Percentiles rank a stretch among this genome's conserved stretches.
These are phyloP conservation scores for Trilocha varians DNA, from an alignment of 2,888 invertebrate species.

Conservation along the genomic window DNA sequence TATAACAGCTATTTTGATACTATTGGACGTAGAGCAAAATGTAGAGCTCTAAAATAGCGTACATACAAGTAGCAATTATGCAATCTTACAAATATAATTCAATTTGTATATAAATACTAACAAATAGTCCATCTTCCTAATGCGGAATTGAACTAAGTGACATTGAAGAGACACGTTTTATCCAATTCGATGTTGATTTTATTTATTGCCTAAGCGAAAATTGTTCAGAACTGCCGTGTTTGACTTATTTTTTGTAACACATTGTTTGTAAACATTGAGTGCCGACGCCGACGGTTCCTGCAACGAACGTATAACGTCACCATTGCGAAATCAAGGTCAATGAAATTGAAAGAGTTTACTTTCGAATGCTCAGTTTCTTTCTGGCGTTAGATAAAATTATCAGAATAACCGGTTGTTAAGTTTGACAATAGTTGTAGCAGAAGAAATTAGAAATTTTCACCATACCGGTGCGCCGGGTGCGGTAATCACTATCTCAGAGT, in stretches of 20 bases:
- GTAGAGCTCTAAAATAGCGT: too few species aligned
- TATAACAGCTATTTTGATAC: too few species aligned
- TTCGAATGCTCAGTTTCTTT: conserved; percentile 30
- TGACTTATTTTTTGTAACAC: conserved; percentile 15
- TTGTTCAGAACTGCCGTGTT: conserved; percentile 1
- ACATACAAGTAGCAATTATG: too few species aligned
- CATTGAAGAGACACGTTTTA: conserved; percentile 8
- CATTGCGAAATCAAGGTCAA: conserved; percentile 47
- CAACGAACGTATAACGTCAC: conserved; percentile 28
- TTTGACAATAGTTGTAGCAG: too few species aligned
- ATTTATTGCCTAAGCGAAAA: conserved; percentile 1
- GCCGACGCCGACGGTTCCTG: conserved; percentile 16
- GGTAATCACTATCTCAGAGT: too few species aligned
- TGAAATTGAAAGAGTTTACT: conserved; percentile 56
- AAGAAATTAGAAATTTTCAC: too few species aligned
- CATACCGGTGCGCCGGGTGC: too few species aligned
- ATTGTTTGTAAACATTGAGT: conserved; percentile 44
- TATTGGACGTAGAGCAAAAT: too few species aligned
- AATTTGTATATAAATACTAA: background rate
- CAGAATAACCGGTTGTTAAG: background rate
- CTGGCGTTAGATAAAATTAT: conserved; percentile 12
- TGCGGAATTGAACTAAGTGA: background rate
- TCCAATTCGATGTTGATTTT: conserved; percentile 1
- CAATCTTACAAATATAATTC: too few species aligned
- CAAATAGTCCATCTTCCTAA: background rate